Conservation (phyloP, 2,888 invertebrate species). For the Subacronicta megacephala region DNA sequence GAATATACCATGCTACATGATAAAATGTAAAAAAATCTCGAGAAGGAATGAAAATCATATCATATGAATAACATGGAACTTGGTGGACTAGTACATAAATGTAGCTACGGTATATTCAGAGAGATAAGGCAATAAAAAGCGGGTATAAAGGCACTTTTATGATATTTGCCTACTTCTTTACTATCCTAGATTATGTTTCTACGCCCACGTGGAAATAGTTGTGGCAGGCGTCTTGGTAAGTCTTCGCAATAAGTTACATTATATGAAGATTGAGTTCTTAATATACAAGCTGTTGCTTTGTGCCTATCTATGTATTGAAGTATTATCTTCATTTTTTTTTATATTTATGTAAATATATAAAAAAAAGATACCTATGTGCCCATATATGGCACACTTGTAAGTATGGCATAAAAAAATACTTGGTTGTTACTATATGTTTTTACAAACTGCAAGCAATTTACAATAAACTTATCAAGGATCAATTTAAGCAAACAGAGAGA, state of each 20-base stretch:
- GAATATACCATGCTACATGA: not conserved
- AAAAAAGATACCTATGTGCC: too few relatives aligned
- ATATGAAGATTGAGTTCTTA: too few relatives aligned
- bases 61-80: constrained; percentile 25
- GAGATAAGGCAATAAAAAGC: constrained; percentile 51
- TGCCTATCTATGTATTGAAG: too few relatives aligned
- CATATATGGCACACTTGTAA: too few relatives aligned
- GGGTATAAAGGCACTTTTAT: constrained; percentile 54
- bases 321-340: too few relatives aligned
- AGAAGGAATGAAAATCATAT: constrained; percentile 25
- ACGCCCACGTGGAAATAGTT: constrained; percentile 36
- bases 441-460: too few relatives aligned
- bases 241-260: not conserved
- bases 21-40: constrained; percentile 21
- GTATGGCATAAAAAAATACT: too few relatives aligned
- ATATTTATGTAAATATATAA: too few relatives aligned
- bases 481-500: too few relatives aligned
- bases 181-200: constrained; percentile 26
- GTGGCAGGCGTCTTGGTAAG: constrained; percentile 28
- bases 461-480: too few relatives aligned
- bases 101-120: constrained; percentile 45
- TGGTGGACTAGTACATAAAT: constrained; percentile 46
- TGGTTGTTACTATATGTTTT: too few relatives aligned
- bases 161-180: constrained; percentile 49
- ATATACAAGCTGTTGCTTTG: too few relatives aligned